Evolutionary conservation across 2,797 vertebrate genomes (phyloP).

Genomic region (Gymnoscopelus braueri): DNA sequence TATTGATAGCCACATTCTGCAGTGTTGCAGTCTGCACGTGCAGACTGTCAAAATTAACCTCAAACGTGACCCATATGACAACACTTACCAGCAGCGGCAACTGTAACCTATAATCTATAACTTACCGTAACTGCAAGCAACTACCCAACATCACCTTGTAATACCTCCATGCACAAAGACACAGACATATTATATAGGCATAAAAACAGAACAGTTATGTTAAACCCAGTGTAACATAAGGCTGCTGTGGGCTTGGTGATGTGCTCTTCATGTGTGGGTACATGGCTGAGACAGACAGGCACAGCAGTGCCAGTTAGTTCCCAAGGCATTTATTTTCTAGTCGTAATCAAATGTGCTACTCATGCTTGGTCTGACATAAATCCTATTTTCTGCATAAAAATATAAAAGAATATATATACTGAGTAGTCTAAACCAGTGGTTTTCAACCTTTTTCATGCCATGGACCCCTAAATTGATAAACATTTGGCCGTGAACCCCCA

Average conservation of each 20-base stretch:
- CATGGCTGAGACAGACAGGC: neutral
- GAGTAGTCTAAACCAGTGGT: too few relatives aligned
- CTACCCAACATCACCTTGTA: constrained; percentile 61
- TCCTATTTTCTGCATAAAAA: too few relatives aligned
- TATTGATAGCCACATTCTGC: constrained; percentile 48
- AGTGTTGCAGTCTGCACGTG: constrained; percentile 20
- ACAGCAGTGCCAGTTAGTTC: neutral
- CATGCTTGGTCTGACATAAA: too few relatives aligned
- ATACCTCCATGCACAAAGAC: constrained; percentile 39
- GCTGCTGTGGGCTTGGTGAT: neutral
- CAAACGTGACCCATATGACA: constrained; percentile 81
- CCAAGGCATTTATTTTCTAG: neutral
- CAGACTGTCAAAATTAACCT: constrained; percentile 58
- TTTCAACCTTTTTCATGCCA: too few relatives aligned
- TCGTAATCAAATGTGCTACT: neutral
- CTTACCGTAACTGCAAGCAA: constrained; percentile 77
- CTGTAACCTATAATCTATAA: constrained; percentile 38
- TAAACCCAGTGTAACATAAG: neutral
- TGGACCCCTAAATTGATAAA: too few relatives aligned
- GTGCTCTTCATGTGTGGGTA: neutral
- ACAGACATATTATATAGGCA: constrained; percentile 10
- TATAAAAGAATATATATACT: too few relatives aligned
- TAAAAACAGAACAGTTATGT: constrained; percentile 21
- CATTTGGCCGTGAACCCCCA: too few relatives aligned
- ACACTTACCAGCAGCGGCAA: constrained; percentile 79